phyloP scores from a whole-genome alignment of 1,140 invertebrate genomes.

The Aphelenchoides fujianensis region DNA sequence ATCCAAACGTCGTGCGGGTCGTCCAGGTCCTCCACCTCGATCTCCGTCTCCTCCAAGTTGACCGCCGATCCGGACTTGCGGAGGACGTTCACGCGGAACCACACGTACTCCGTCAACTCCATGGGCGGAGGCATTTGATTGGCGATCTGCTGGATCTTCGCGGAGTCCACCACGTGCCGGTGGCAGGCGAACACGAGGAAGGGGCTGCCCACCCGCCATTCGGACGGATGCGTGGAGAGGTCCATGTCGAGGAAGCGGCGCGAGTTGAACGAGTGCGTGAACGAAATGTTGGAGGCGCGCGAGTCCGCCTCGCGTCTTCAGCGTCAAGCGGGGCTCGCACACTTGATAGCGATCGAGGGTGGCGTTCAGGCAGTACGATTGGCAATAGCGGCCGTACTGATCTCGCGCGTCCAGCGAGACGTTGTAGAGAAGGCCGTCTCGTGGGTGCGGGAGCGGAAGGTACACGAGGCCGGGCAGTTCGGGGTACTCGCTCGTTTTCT shows the following conservation, averaged over 20 bases:
- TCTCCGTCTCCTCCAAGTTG: slow-evolving; percentile 50
- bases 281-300: slow-evolving; percentile 55
- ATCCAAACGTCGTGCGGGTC: slow-evolving; percentile 52
- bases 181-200: slow-evolving; percentile 60
- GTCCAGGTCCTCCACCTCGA: slow-evolving; percentile 54
- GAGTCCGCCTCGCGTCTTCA: slow-evolving; percentile 35
- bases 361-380: slow-evolving; percentile 57
- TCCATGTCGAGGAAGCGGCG: slow-evolving; percentile 58
- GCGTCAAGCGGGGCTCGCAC: slow-evolving; percentile 46
- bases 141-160: slow-evolving; percentile 37
- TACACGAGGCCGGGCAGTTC: slow-evolving; percentile 57
- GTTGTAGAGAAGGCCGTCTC: slow-evolving; percentile 35
- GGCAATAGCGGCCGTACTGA: slow-evolving; percentile 59
- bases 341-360: slow-evolving; percentile 57
- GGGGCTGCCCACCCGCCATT: slow-evolving; percentile 48
- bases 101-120: slow-evolving; percentile 51
- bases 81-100: slow-evolving; percentile 54
- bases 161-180: slow-evolving; percentile 51
- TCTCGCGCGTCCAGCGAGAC: slow-evolving; percentile 54
- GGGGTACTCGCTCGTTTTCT: slow-evolving; percentile 48
- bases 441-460: slow-evolving; percentile 55
- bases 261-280: slow-evolving; percentile 54
- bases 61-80: slow-evolving; percentile 33
- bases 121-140: slow-evolving; percentile 35
- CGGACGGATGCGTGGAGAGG: slow-evolving; percentile 50